These are phyloP conservation scores for Buceros bicornis DNA, from an alignment of 2,797 vertebrate species.

Conservation along the genomic window DNA sequence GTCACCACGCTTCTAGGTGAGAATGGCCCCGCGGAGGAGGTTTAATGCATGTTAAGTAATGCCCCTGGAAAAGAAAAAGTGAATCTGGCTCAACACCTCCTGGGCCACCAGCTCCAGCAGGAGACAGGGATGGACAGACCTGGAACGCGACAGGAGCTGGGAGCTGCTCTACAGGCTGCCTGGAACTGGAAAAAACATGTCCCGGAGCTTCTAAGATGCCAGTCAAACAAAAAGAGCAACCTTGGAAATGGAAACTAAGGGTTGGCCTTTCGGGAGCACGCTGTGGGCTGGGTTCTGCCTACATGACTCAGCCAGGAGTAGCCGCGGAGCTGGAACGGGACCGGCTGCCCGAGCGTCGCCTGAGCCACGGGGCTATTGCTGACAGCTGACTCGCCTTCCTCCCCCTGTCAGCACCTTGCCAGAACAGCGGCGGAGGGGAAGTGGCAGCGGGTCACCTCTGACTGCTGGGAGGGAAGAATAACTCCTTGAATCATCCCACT, in stretches of 20 bases:
- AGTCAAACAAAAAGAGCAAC: background rate
- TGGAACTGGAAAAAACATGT: background rate
- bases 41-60: background rate
- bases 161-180: background rate
- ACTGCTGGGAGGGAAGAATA: background rate
- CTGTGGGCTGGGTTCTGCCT: background rate
- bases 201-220: background rate
- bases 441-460: background rate
- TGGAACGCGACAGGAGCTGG: background rate
- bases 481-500: background rate
- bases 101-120: background rate
- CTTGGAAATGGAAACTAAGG: background rate
- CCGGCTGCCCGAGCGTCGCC: background rate
- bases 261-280: background rate
- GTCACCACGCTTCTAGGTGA: background rate
- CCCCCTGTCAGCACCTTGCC: background rate
- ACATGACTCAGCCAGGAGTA: background rate
- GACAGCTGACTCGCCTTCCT: background rate
- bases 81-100: background rate
- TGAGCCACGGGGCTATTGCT: background rate
- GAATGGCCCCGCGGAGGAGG: background rate
- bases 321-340: background rate
- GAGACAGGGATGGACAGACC: background rate
- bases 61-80: background rate
- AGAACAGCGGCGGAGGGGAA: background rate